A percentile compares a stretch with the other conserved stretches of the same genome.
Evolutionary conservation across 53 echinoderm and acorn worm species (phyloP).

Genomic region (Actinopyga echinites): DNA sequence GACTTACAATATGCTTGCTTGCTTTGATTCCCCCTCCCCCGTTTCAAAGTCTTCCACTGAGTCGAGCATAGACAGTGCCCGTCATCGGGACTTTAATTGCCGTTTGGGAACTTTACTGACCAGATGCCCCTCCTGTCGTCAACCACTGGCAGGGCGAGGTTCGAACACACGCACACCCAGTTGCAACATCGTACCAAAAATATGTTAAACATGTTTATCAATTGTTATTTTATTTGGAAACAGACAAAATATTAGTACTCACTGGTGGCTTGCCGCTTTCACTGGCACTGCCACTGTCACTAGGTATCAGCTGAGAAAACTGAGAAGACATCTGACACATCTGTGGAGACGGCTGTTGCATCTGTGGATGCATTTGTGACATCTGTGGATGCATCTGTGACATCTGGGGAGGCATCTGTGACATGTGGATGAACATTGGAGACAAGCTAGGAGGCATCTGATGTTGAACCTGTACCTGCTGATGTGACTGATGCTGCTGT

Average conservation of each 20-base stretch:
- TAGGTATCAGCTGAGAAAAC: no score
- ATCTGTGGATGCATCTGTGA: background rate
- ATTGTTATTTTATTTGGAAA: no score
- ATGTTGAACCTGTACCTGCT: background rate
- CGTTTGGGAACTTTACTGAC: no score
- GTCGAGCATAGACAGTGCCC: background rate
- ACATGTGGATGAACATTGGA: background rate
- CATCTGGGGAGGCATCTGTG: slow-evolving; percentile 3
- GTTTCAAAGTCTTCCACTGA: background rate
- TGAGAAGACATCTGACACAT: background rate
- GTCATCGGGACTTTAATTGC: no score
- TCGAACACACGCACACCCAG: no score
- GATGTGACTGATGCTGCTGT: background rate
- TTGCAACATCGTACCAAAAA: no score
- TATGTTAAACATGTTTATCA: no score
- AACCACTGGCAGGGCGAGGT: no score
- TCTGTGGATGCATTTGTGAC: background rate
- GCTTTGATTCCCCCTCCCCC: background rate
- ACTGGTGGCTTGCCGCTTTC: background rate
- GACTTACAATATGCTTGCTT: no score
- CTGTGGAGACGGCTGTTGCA: background rate
- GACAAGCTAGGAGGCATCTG: background rate
- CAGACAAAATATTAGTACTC: background rate
- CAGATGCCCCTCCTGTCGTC: no score
- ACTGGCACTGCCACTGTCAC: no score